These are phyloP conservation scores for Teleogryllus occipitalis DNA, from an alignment of 1,140 invertebrate genomes.

Conservation along the genomic window DNA sequence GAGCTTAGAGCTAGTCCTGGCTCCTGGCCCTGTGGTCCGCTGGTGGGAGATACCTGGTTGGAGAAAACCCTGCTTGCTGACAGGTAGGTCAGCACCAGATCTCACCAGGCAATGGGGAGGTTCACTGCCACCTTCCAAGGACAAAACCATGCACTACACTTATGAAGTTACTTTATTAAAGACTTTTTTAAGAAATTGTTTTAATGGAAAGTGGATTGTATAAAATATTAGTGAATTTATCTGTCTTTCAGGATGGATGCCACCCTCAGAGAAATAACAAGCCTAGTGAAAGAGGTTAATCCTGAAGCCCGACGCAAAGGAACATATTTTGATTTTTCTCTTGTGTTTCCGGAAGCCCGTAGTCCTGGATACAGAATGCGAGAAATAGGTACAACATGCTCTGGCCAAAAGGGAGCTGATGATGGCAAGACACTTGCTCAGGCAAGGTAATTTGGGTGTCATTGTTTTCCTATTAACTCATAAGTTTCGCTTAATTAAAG, in stretches of 20 bases:
- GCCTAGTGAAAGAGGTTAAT: constrained; percentile 95
- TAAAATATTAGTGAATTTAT: constrained; percentile 8
- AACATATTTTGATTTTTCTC: constrained; percentile 95
- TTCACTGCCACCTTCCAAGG: too few relatives aligned
- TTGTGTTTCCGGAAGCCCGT: constrained; percentile 83
- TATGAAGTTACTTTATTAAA: too few relatives aligned
- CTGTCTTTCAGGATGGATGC: constrained; percentile 73
- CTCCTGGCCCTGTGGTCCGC: too few relatives aligned
- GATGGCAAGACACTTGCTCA: constrained; percentile 84
- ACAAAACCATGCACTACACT: too few relatives aligned
- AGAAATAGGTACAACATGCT: constrained; percentile 90
- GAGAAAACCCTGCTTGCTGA: too few relatives aligned
- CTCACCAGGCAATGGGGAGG: too few relatives aligned
- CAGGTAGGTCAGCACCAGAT: too few relatives aligned
- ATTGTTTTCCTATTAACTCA: background rate
- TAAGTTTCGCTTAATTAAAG: background rate
- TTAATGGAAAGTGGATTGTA: background rate
- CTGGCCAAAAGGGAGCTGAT: constrained; percentile 83
- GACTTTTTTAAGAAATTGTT: too few relatives aligned
- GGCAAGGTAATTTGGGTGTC: constrained; percentile 38
- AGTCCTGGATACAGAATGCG: constrained; percentile 78
- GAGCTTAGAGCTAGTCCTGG: too few relatives aligned
- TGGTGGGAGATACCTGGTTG: too few relatives aligned
- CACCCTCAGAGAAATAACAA: constrained; percentile 88
- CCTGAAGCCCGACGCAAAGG: constrained; percentile 90